Percentiles rank a stretch among this genome's conserved stretches.
Conservation (phyloP, 2,797 vertebrate species). For the Myotis pilosus region DNA sequence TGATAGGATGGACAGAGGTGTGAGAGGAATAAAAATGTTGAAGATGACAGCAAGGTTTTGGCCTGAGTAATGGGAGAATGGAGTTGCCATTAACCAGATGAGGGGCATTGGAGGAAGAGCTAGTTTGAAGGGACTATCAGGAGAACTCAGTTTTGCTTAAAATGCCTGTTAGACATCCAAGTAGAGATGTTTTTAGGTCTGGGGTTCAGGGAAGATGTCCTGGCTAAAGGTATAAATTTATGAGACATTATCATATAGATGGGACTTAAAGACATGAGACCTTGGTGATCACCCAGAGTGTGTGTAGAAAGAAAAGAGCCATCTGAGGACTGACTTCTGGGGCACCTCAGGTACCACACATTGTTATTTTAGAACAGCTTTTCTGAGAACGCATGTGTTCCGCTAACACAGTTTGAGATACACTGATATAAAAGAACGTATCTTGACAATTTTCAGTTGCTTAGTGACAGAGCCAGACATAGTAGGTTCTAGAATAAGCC, state of each 20-base stretch:
- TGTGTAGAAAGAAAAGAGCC: neutral
- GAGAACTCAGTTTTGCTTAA: neutral
- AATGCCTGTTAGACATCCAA: neutral
- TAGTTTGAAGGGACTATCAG: neutral
- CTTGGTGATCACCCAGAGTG: neutral
- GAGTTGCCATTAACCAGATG: neutral
- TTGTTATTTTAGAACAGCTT: neutral
- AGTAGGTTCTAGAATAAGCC: neutral
- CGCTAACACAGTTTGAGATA: neutral
- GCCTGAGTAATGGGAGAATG: neutral
- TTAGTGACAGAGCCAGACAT: neutral
- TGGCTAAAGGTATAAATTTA: neutral
- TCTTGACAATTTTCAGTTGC: neutral
- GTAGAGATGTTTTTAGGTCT: neutral
- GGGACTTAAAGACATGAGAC: neutral
- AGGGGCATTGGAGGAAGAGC: neutral
- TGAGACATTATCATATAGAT: neutral
- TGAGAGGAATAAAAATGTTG: neutral
- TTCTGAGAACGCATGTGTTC: neutral
- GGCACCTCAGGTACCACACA: neutral
- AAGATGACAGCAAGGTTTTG: neutral
- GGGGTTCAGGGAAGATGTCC: neutral
- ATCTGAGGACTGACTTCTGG: neutral
- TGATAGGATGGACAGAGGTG: neutral
- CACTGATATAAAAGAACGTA: neutral